Evolutionary conservation across 2,113 vertebrate genomes (phyloP).

Genomic region (Hippocampus barbouri): DNA sequence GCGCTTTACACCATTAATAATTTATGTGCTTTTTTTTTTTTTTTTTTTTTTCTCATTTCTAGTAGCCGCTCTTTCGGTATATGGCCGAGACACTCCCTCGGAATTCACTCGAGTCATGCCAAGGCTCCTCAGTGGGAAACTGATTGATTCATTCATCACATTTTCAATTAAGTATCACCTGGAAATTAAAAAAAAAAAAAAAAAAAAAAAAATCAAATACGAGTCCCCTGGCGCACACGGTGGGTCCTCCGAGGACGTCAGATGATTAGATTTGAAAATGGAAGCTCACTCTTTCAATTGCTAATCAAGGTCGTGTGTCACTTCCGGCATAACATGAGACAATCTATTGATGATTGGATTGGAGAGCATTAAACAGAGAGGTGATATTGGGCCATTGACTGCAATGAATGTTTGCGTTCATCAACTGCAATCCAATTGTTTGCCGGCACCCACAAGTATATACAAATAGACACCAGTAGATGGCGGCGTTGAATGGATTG

Average conservation of each 20-base stretch:
- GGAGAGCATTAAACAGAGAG: conserved; percentile 33
- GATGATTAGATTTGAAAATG: conserved; percentile 38
- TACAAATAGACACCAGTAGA: too few relatives aligned
- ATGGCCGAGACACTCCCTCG: conserved; percentile 17
- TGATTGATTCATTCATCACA: conserved; percentile 50
- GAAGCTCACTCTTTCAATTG: conserved; percentile 30
- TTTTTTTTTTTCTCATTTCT: conserved; percentile 17
- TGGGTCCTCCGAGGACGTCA: conserved; percentile 39
- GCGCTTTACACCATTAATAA: conserved; percentile 47
- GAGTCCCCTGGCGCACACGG: conserved; percentile 30
- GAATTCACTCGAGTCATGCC: conserved; percentile 5
- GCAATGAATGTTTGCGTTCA: neutral
- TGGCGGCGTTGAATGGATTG: too few relatives aligned
- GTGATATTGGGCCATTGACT: conserved; percentile 28
- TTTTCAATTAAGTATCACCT: conserved; percentile 52
- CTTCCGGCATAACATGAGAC: conserved; percentile 46
- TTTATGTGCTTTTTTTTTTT: conserved; percentile 22
- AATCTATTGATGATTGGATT: conserved; percentile 56
- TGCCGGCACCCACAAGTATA: neutral
- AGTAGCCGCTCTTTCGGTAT: conserved; percentile 21
- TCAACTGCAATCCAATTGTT: neutral
- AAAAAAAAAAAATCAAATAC: conserved; percentile 30
- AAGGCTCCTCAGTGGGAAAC: conserved; percentile 14
- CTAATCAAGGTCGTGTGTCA: conserved; percentile 63
- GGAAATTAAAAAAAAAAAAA: too few relatives aligned